Conservation (phyloP, 1,140 invertebrate species). For the Anagrus nilaparvatae region DNA sequence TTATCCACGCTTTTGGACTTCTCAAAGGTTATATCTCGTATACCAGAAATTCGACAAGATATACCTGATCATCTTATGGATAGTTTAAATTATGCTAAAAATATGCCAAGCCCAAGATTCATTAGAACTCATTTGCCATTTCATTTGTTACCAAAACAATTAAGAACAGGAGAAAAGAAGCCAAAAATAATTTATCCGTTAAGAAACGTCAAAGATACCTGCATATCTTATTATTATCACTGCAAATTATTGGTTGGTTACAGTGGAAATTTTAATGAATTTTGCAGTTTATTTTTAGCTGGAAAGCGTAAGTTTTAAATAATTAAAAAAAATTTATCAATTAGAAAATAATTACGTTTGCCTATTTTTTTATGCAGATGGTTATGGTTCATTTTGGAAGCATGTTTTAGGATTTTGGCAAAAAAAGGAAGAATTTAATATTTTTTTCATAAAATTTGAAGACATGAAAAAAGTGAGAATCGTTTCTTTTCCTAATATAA, state of each 20-base stretch:
- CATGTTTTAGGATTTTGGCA: conserved; percentile 52
- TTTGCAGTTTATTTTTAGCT: conserved; percentile 51
- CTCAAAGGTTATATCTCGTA: background rate
- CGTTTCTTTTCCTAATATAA: too few relatives aligned
- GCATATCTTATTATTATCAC: conserved; percentile 66
- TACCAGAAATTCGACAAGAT: conserved; percentile 4
- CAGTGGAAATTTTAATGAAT: conserved; percentile 52
- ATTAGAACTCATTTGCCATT: conserved; percentile 65
- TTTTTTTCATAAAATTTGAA: conserved; percentile 55
- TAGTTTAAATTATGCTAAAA: conserved; percentile 34
- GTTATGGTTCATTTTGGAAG: conserved; percentile 50
- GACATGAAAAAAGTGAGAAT: conserved; percentile 56
- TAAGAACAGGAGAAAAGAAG: conserved; percentile 39
- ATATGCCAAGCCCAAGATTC: conserved; percentile 45
- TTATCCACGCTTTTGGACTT: too few relatives aligned
- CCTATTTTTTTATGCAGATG: conserved; percentile 29
- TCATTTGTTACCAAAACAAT: conserved; percentile 50
- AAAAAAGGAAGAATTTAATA: conserved; percentile 41
- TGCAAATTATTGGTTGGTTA: conserved; percentile 49
- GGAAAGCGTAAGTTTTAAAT: too few relatives aligned
- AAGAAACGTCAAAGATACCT: conserved; percentile 71
- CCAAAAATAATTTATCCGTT: conserved; percentile 65
- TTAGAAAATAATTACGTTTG: conserved; percentile 1
- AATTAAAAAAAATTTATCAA: background rate
- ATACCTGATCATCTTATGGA: conserved; percentile 32